Base-by-base conservation (phyloP, 2,113 vertebrate species). In the Notothenia coriiceps region DNA sequence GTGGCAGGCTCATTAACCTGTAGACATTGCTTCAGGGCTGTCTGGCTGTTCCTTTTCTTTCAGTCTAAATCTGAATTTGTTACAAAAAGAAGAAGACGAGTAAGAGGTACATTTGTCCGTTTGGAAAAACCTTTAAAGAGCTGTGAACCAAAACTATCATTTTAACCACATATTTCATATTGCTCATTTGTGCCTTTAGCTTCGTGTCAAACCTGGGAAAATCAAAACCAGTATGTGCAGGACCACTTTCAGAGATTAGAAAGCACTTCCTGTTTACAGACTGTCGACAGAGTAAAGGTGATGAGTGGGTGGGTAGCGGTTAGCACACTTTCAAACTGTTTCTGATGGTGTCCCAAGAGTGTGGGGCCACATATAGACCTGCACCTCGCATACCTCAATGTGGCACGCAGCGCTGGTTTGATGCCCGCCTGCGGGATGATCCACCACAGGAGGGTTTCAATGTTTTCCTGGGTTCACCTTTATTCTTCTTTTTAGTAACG, bases 191-290 rank as follows among this genome's bases (percentile, higher is more conserved):
- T 35, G 44, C 29, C 25, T 2, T 25, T 25, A 25, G 12, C 66
- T 20, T 40, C 12, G 1, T 10, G 17, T 65, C n/a, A 57, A 43
- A 77, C 0, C 35, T 47, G 60, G 14, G 22, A 43, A 50, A 70
- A 50, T 12, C 2, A 15, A 63, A 64, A n/a, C 11, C 60, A 75
- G 74, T 18, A 29, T 61, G 29, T 14, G 15, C 4, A 33, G 54
- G 61, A 66, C 2, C 35, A 9, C 0, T 20, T 60, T 74, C 44
- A 62, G 60, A 92, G 35, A 66, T 78, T 67, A 3, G 59, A 82
- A 51, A 83, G 70, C 18, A 8, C 63, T 87, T 90, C 85, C 82
- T 88, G 91, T 88, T 85, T 79, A 64, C 47, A 72, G 11, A 44
- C 5, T 3, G 20, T 66, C 61, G 79, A 47, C 49, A 61, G 44